Evolutionary conservation across 2,888 invertebrate species (phyloP).

Genomic region (Nephrocerus scutellatus): DNA sequence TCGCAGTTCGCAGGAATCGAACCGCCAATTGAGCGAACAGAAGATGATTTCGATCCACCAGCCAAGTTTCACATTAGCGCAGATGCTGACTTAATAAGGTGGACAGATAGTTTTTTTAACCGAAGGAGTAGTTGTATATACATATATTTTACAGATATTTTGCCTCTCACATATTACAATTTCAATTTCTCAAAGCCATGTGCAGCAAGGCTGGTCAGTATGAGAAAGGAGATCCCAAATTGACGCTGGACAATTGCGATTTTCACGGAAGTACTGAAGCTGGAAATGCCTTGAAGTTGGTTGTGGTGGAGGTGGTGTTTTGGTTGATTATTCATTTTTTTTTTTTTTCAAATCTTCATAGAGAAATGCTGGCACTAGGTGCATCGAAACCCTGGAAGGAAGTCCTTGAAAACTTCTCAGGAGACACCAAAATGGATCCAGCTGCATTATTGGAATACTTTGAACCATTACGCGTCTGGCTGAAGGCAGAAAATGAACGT

Average conservation of each 20-base stretch:
- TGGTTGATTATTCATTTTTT: background rate
- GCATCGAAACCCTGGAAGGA: slow-evolving; percentile 71
- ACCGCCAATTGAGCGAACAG: slow-evolving; percentile 56
- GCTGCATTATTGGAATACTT: slow-evolving; percentile 74
- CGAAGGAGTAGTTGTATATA: background rate
- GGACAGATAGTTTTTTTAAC: no score
- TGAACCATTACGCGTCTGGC: slow-evolving; percentile 67
- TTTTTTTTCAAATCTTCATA: slow-evolving; percentile 31
- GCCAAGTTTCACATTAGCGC: slow-evolving; percentile 68
- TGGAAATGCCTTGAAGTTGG: slow-evolving; percentile 60
- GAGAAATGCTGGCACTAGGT: slow-evolving; percentile 62
- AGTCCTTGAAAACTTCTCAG: slow-evolving; percentile 73
- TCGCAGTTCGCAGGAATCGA: slow-evolving; percentile 58
- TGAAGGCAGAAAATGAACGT: slow-evolving; percentile 62
- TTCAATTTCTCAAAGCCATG: slow-evolving; percentile 66
- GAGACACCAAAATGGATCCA: slow-evolving; percentile 67
- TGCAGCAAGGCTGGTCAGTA: slow-evolving; percentile 72
- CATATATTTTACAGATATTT: slow-evolving; percentile 57
- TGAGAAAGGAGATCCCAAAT: slow-evolving; percentile 56
- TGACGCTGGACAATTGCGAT: slow-evolving; percentile 76
- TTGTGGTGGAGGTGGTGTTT: background rate
- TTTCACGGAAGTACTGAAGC: slow-evolving; percentile 75
- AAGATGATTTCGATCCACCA: slow-evolving; percentile 67
- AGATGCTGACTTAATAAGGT: slow-evolving; percentile 63
- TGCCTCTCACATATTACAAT: slow-evolving; percentile 72